Evolutionary conservation across 2,797 vertebrate species (phyloP).

Genomic region (Alca torda): DNA sequence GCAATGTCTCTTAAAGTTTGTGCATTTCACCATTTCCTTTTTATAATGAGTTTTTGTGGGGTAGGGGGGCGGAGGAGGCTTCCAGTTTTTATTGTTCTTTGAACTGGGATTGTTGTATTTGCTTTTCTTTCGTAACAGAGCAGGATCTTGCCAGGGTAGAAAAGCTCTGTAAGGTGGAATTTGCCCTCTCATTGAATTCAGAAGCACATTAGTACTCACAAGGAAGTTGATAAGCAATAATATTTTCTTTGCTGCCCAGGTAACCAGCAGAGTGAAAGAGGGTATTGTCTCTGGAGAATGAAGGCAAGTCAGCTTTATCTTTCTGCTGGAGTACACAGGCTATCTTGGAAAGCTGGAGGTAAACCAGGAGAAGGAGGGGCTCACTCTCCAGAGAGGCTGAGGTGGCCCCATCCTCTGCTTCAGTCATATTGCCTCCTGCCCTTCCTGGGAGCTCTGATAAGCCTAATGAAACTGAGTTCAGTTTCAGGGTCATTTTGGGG

Average conservation of each 20-base stretch:
- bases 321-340: background rate
- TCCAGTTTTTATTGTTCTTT: slow-evolving; percentile 15
- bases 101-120: slow-evolving; percentile 16
- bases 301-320: slow-evolving; percentile 10
- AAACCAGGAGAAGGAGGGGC: background rate
- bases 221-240: slow-evolving; percentile 74
- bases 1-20: background rate
- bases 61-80: background rate
- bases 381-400: background rate
- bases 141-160: background rate
- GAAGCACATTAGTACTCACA: slow-evolving; percentile 44
- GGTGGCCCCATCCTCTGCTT: background rate
- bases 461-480: background rate
- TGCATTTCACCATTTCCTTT: background rate
- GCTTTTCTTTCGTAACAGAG: slow-evolving; percentile 29
- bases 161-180: slow-evolving; percentile 64
- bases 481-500: background rate
- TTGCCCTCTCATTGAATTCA: slow-evolving; percentile 59
- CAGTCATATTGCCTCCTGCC: background rate
- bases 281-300: slow-evolving; percentile 56
- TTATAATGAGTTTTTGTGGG: background rate
- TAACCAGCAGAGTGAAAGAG: slow-evolving; percentile 53
- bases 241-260: slow-evolving; percentile 69
- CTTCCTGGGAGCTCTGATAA: background rate
- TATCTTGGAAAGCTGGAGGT: slow-evolving; percentile 32